Evolutionary conservation across 2,888 invertebrate genomes (phyloP), one percentile per base, ranked within the genome.

Genomic region (Trissoscelio sp.): DNA sequence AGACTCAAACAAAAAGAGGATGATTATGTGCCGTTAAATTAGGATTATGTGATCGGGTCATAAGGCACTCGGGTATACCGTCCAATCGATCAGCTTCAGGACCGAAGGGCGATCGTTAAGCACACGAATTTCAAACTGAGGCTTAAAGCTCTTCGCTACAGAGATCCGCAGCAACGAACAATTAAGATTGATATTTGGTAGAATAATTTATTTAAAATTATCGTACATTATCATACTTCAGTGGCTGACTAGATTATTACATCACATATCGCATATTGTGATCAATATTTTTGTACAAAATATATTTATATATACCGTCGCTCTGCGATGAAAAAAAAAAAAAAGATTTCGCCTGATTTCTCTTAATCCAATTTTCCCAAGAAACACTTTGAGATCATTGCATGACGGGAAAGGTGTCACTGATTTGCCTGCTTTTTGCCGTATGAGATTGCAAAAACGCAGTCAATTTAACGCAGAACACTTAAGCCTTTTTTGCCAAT

Each of bases 81-180:
- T 81, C 74, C 44, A 70, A 58, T 70, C 60, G 58, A 72, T 62
- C 74, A 55, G 22, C 12, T 31, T 70, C 24, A 39, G 34, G 51
- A 77, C 18, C 46, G 39, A 72, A 66, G 34, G 60, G 48, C 77
- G 58, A 46, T 64, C 28, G 34, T 58, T 28, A 39, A 51, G 31
- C 39, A 24, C 60, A 28, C 14, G 22, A 69, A 69, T 80, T 74
- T 74, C 3, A 20, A 70, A 58, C 22, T 28, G 57, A 42, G 39
- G 69, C 81, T 78, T 81, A 81, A 81, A 81, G 81, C 81, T 81
- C 81, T 81, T 81, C 78, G 81, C 77, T 78, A 81, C 81, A 69
- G 66, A 67, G 78, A 81, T 73, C 73, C 51, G 34, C 22, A 73
- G 57, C 51, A 69, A 69, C 46, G 58, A 66, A 66, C 51, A 51